phyloP scores from a whole-genome alignment of 2,797 vertebrate species.

The Cryptoprocta ferox region DNA sequence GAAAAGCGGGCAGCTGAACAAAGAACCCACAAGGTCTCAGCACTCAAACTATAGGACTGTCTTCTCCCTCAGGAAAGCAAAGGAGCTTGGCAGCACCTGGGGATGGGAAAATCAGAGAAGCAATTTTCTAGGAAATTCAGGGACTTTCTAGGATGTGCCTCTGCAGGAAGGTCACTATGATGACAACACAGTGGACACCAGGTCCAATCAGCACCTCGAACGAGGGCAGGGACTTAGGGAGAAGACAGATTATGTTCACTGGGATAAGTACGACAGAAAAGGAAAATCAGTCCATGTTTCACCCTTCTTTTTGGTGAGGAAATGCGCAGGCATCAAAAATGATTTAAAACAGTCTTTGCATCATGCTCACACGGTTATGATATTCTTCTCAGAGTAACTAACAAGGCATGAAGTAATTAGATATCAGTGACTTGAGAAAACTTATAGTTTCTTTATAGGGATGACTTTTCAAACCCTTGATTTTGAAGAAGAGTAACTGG shows the following conservation, averaged over 20 bases:
- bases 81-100: rapidly evolving
- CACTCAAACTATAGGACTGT: neutral
- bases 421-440: neutral
- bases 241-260: neutral
- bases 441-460: neutral
- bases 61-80: neutral
- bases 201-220: neutral
- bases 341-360: neutral
- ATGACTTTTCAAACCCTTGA: neutral
- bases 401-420: neutral
- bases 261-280: neutral
- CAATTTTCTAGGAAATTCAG: neutral
- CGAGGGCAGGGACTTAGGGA: neutral
- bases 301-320: neutral
- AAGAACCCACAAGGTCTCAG: rapidly evolving
- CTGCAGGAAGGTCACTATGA: neutral
- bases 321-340: neutral
- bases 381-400: neutral
- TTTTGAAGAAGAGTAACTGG: neutral
- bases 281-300: neutral
- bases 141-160: neutral
- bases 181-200: neutral
- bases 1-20: rapidly evolving
- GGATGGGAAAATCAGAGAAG: neutral
- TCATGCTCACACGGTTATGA: rapidly evolving